A percentile compares a stretch with the other conserved stretches of the same genome.
Evolutionary conservation across 2,888 invertebrate genomes (phyloP).

Genomic region (Conchocele bisecta): DNA sequence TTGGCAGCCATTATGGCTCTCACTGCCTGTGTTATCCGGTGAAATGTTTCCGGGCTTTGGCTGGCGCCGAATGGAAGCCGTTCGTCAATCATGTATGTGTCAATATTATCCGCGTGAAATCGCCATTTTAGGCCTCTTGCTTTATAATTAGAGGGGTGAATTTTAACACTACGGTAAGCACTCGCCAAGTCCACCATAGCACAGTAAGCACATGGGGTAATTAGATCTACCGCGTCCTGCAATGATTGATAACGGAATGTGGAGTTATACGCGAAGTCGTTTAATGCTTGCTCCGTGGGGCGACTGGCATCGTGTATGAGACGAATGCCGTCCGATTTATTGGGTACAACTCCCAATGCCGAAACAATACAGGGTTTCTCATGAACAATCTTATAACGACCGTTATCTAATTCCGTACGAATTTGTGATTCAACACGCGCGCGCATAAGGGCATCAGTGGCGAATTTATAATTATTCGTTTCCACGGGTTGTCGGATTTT

Average conservation of each 20-base stretch:
- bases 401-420: conserved; percentile 20
- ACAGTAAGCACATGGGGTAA: too few relatives aligned
- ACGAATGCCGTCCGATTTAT: too few relatives aligned
- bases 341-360: too few relatives aligned
- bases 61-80: conserved; percentile 18
- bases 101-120: conserved; percentile 5
- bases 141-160: too few relatives aligned
- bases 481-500: conserved; percentile 3
- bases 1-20: conserved; percentile 6
- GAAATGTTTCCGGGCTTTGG: conserved; percentile 5
- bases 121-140: conserved; percentile 26
- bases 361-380: too few relatives aligned
- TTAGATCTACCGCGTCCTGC: too few relatives aligned
- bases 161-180: too few relatives aligned
- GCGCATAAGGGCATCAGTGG: conserved; percentile 15
- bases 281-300: too few relatives aligned
- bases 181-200: too few relatives aligned
- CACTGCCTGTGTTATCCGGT: conserved; percentile 17
- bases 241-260: too few relatives aligned
- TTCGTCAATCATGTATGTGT: conserved; percentile 21
- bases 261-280: too few relatives aligned
- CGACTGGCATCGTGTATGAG: too few relatives aligned
- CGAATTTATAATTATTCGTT: conserved; percentile 28
- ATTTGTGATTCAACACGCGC: conserved; percentile 29
- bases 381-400: conserved; percentile 25